These are phyloP conservation scores for Stigmatopora nigra DNA, from an alignment of 2,113 vertebrate species.

Conservation along the genomic window DNA sequence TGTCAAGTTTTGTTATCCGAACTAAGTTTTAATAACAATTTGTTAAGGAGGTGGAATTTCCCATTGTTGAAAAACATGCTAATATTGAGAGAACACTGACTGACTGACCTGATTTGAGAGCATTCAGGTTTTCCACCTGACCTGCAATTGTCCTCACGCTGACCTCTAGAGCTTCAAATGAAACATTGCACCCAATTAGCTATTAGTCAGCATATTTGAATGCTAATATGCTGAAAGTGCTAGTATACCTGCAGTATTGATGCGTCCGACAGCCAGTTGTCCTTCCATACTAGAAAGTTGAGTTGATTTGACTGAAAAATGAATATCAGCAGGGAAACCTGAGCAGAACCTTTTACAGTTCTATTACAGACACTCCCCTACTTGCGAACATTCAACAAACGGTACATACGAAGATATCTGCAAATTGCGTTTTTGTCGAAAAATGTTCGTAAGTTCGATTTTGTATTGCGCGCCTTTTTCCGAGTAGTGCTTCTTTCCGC, in stretches of 20 bases:
- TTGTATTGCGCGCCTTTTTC: no score
- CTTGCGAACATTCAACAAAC: no score
- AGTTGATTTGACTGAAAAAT: constrained; percentile 2
- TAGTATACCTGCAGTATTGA: neutral
- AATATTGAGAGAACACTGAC: no score
- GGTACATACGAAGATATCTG: no score
- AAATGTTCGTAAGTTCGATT: no score
- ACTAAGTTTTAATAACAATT: neutral
- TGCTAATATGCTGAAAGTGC: neutral
- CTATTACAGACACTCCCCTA: no score
- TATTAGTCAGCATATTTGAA: neutral
- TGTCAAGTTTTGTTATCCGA: neutral
- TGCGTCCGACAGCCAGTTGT: neutral
- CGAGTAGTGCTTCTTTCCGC: no score
- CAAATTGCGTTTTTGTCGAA: no score
- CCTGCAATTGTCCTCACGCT: neutral
- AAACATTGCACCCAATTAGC: neutral
- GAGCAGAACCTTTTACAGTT: neutral
- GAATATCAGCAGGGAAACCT: neutral
- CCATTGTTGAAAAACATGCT: neutral
- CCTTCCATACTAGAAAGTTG: constrained; percentile 1
- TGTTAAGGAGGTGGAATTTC: neutral
- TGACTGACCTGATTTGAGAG: neutral
- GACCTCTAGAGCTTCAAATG: neutral
- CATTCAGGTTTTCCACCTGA: constrained; percentile 8